Conservation (phyloP, 2,797 vertebrate genomes). For the Toxotes lorentzi region DNA sequence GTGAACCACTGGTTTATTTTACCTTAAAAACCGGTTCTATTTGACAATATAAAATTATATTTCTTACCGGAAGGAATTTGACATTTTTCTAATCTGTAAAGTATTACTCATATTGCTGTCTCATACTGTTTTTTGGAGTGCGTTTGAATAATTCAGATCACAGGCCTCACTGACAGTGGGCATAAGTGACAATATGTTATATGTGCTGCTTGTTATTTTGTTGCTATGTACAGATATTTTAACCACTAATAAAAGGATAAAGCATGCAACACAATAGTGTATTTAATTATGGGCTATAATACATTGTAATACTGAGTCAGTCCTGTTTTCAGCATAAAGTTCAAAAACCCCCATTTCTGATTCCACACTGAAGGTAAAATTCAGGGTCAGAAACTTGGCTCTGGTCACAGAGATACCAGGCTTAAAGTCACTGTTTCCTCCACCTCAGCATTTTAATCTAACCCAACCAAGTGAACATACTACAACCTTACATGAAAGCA, state of each 20-base stretch:
- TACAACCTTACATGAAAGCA: not conserved
- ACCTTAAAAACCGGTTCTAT: slow-evolving; percentile 25
- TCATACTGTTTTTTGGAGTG: not conserved
- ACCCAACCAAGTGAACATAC: slow-evolving; percentile 1
- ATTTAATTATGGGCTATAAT: not conserved
- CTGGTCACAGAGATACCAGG: not conserved
- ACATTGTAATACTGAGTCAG: not conserved
- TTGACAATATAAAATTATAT: slow-evolving; percentile 5
- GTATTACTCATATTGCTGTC: not conserved
- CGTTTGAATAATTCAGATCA: slow-evolving; percentile 1
- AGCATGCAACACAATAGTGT: not conserved
- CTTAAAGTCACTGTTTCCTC: slow-evolving; percentile 25
- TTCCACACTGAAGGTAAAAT: slow-evolving; percentile 8
- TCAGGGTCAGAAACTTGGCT: not conserved
- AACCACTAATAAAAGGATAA: not conserved
- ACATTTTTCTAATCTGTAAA: not conserved
- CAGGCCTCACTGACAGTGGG: slow-evolving; percentile 4
- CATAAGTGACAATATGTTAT: not conserved
- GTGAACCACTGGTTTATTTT: slow-evolving; percentile 16
- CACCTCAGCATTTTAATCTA: slow-evolving; percentile 32
- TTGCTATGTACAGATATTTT: not conserved
- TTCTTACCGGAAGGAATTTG: not conserved
- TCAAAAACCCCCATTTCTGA: slow-evolving; percentile 15
- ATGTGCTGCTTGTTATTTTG: not conserved
- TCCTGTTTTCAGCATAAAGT: not conserved